Evolutionary conservation across 2,888 invertebrate genomes (phyloP), one percentile per base, ranked within the genome.

Genomic region (Brachycybe producta): DNA sequence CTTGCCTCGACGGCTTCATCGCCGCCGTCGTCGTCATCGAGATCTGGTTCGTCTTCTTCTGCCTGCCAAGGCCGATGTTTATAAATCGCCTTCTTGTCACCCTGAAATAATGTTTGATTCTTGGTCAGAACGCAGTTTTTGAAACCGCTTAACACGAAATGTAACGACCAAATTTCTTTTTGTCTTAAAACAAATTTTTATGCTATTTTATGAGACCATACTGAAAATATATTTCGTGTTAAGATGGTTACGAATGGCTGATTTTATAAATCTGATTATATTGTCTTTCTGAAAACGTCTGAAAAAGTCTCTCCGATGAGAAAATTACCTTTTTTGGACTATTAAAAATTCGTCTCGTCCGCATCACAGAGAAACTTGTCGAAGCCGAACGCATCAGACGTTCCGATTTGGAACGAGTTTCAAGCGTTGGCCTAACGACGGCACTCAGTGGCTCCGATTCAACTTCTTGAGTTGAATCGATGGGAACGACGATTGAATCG

Each of bases 51-150:
- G 23, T 54, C 54, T 11, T 57, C 57, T 24, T 52, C 49, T 17
- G 52, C 55, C 43, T 57, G 56, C 56, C 56, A 57, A 32, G 54
- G 54, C 34, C 56, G 44, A 53, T 57, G 56, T 45, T 57, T 57
- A 40, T 57, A 57, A 21, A 54, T 40, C 17, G 55, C 51, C 52
- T 55, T 55, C 43, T 46, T 47, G 49, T 57, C 42, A 24, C 52
- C 47, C 51, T 30, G 7, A 36, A 36, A 44, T 43, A 28, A 44
- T 17, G 41, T 24, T 13, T 8, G n/a, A n/a, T n/a, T 32, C 32
- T 32, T 13, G 32, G 32, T 32, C 32, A 32, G 32, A n/a, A n/a
- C n/a, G n/a, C n/a, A n/a, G n/a, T n/a, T n/a, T n/a, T n/a, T n/a
- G n/a, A n/a, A n/a, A n/a, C 8, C 7, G 15, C 19, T 17, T 17